phyloP scores from a whole-genome alignment of 2,113 vertebrate species.

The Oryctolagus cuniculus region DNA sequence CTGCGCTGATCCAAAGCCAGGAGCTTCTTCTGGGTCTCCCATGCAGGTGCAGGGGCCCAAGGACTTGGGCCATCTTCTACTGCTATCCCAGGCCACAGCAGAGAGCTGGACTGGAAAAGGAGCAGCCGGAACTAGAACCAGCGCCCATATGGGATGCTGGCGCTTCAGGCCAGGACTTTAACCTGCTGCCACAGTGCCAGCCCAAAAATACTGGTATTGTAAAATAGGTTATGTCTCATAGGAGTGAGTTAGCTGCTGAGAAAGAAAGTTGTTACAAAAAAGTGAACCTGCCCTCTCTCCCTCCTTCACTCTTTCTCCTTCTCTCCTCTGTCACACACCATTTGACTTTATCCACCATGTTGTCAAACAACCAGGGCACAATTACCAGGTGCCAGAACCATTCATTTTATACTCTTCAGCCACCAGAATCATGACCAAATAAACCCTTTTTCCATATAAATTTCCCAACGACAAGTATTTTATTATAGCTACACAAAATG shows the following conservation, averaged over 20 bases:
- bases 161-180: too few relatives aligned
- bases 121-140: too few relatives aligned
- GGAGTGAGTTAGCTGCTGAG: neutral
- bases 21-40: too few relatives aligned
- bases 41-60: too few relatives aligned
- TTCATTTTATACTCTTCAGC: neutral
- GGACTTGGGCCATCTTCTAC: too few relatives aligned
- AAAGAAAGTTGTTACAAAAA: neutral
- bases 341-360: neutral
- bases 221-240: neutral
- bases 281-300: neutral
- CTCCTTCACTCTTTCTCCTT: too few relatives aligned
- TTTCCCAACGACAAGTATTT: neutral
- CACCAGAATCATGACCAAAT: neutral
- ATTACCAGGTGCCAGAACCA: neutral
- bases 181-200: too few relatives aligned
- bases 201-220: neutral
- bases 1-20: too few relatives aligned
- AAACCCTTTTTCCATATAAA: neutral
- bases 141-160: too few relatives aligned
- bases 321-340: too few relatives aligned
- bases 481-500: neutral
- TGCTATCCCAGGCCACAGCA: too few relatives aligned
- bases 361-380: neutral
- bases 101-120: too few relatives aligned